Percentiles rank a stretch among this genome's conserved stretches.
Evolutionary conservation across 2,888 invertebrate species (phyloP).

Genomic region (Dioctria linearis): DNA sequence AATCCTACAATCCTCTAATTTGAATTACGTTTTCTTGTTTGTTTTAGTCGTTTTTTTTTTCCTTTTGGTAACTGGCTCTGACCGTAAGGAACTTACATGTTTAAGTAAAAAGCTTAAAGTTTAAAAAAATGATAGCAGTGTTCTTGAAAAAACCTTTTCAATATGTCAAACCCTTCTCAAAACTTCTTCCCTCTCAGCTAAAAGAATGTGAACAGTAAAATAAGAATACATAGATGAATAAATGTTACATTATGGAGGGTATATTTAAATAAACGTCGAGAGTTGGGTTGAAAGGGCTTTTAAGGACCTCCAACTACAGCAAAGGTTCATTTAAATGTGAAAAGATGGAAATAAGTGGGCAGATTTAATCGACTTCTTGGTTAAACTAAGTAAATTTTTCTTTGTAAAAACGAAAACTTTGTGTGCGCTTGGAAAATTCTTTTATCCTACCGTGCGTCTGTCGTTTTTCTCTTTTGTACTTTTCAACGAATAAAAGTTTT

Average conservation of each 20-base stretch:
- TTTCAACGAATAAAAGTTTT: background rate
- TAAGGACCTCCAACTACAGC: conserved; percentile 15
- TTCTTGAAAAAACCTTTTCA: conserved; percentile 42
- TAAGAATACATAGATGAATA: conserved; percentile 36
- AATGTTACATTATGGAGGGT: conserved; percentile 15
- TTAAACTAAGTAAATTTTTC: conserved; percentile 9
- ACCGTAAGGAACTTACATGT: conserved; percentile 15
- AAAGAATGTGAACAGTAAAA: conserved; percentile 30
- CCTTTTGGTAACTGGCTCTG: background rate
- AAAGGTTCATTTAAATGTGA: conserved; percentile 37
- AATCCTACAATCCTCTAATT: no score
- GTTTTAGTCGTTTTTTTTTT: no score
- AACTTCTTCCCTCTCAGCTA: conserved; percentile 21
- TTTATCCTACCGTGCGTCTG: background rate
- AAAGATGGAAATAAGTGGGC: conserved; percentile 12
- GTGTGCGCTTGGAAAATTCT: background rate
- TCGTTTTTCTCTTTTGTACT: conserved; percentile 8
- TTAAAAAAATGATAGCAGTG: conserved; percentile 28
- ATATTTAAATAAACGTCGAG: conserved; percentile 41
- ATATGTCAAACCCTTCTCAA: conserved; percentile 54
- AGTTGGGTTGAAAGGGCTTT: conserved; percentile 38
- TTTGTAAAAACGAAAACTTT: background rate
- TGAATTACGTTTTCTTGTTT: no score
- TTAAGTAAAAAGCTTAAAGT: conserved; percentile 38
- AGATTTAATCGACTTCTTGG: conserved; percentile 13